Evolutionary conservation across 2,797 vertebrate species (phyloP), one percentile per base, ranked within the genome.

Genomic region (Acestrorhynchus altus): DNA sequence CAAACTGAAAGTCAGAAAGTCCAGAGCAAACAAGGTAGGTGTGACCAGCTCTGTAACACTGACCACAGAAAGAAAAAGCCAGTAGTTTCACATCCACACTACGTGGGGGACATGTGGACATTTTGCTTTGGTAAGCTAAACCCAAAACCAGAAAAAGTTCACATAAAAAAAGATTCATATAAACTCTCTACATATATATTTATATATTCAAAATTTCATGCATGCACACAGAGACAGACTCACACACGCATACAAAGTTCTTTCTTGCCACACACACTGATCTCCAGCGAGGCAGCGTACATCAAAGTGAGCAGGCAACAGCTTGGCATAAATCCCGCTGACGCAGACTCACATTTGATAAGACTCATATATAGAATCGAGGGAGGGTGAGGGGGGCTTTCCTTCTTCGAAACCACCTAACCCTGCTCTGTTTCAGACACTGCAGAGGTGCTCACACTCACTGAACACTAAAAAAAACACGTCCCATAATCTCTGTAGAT

Each of bases 271-370:
- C 49, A 49, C 59, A 31, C 52, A 56, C 57, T 35, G 61, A 61
- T 52, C 42, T 70, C 71, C 39, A 60, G 54, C 42, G 64, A 69
- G 49, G 72, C 72, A 76, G 57, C 11, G 15, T 46, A 47, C n/a
- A 64, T 77, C 57, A 71, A 66, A 75, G 73, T 39, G 60, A 9
- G 60, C 59, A 44, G 31, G 42, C 66, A 66, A 60, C 47, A 65
- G 57, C 68, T 47, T 46, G 24, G 40, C 78, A 72, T 68, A 44
- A 78, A 69, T 77, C 72, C 49, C 65, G 75, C 66, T n/a, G 39
- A 82, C 60, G 42, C 66, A 47, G 18, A 35, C 59, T 74, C 52
- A 69, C 42, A 68, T 78, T 61, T 60, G 57, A 79, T 57, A 77
- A 61, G 44, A 79, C 11, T 59, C 51, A 28, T 26, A 77, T 67